phyloP scores from a whole-genome alignment of 2,797 vertebrate species.

The Oryzias sinensis region DNA sequence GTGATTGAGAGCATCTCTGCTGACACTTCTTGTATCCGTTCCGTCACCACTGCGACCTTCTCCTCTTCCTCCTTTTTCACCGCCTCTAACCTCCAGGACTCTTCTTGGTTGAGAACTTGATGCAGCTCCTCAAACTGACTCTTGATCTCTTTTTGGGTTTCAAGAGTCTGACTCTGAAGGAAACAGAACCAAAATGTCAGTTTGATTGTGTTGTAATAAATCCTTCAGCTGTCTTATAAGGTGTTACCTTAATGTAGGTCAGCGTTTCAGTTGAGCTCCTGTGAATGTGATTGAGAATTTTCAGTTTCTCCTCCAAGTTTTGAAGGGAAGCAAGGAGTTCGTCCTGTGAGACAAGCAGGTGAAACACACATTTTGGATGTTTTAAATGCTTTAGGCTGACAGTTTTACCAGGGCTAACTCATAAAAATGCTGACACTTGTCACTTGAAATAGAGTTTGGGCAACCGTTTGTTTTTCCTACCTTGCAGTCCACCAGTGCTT shows the following conservation, averaged over 20 bases:
- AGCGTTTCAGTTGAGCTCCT: constrained; percentile 45
- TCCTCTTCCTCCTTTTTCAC: constrained; percentile 70
- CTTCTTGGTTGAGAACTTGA: constrained; percentile 64
- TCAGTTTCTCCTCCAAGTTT: constrained; percentile 59
- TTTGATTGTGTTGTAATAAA: not conserved
- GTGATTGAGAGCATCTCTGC: constrained; percentile 46
- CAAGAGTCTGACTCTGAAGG: constrained; percentile 55
- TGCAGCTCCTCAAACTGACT: constrained; percentile 72
- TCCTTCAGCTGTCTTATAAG: not conserved
- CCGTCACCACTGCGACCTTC: constrained; percentile 52
- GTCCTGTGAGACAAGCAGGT: constrained; percentile 50
- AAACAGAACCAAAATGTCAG: not conserved
- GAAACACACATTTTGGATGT: not conserved
- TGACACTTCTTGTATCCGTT: constrained; percentile 52
- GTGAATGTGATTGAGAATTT: constrained; percentile 47
- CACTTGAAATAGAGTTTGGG: not conserved
- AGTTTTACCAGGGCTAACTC: constrained; percentile 38
- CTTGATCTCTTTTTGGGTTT: constrained; percentile 62
- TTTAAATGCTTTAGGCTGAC: not conserved
- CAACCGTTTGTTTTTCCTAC: constrained; percentile 46
- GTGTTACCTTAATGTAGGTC: constrained; percentile 66
- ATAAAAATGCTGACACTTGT: constrained; percentile 65
- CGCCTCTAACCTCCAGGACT: constrained; percentile 56
- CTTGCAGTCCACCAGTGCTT: constrained; percentile 75
- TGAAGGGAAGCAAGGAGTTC: constrained; percentile 63